Percentiles rank a stretch among this genome's conserved stretches.
Evolutionary conservation across 2,113 vertebrate species (phyloP).

Genomic region (Kryptolebias marmoratus): DNA sequence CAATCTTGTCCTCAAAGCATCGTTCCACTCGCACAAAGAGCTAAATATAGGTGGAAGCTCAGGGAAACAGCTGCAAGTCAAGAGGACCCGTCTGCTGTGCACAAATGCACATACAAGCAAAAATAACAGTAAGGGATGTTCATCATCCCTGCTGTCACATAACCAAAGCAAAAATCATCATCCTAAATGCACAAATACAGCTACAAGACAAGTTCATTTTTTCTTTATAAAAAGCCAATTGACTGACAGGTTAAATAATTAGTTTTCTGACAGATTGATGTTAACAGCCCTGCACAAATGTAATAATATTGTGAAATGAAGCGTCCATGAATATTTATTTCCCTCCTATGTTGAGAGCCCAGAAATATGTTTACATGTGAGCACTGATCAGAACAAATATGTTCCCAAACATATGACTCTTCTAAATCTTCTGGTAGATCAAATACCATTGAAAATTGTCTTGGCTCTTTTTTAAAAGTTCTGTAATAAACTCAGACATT

Average conservation of each 20-base stretch:
- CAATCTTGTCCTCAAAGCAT: constrained; percentile 60
- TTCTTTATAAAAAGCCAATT: background rate
- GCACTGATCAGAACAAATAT: too few species aligned
- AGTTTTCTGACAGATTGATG: constrained; percentile 1
- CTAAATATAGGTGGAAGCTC: constrained; percentile 74
- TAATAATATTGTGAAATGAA: constrained; percentile 36
- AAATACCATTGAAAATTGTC: too few species aligned
- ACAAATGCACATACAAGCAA: constrained; percentile 33
- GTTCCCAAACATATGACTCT: too few species aligned
- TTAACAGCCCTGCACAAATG: constrained; percentile 4
- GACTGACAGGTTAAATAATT: background rate
- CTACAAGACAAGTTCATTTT: background rate
- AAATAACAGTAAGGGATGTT: constrained; percentile 20
- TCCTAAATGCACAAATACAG: background rate
- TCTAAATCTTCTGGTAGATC: too few species aligned
- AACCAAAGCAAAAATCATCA: background rate
- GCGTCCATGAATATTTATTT: constrained; percentile 30
- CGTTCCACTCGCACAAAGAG: constrained; percentile 63
- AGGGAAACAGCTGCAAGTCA: constrained; percentile 68
- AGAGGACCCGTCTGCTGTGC: constrained; percentile 37
- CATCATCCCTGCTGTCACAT: constrained; percentile 3
- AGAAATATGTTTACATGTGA: background rate
- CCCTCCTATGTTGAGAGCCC: constrained; percentile 23
- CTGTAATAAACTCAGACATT: too few species aligned
- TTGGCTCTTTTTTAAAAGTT: too few species aligned